A percentile compares a stretch with the other conserved stretches of the same genome.
phyloP scores from a whole-genome alignment of 2,888 invertebrate species.

The Andrena camellia region DNA sequence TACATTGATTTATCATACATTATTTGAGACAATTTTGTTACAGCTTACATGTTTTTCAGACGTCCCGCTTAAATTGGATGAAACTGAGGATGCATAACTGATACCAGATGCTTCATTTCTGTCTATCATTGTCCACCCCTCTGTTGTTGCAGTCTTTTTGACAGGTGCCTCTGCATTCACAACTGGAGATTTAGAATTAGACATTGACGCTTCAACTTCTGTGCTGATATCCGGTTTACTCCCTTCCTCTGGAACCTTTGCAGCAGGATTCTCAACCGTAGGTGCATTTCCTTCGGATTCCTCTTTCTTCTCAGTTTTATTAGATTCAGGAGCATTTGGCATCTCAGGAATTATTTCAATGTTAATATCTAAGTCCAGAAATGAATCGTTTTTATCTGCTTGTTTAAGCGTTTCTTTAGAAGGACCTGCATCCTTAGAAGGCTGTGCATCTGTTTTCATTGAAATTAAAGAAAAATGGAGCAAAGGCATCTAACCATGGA shows the following conservation, averaged over 20 bases:
- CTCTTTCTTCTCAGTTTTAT: background rate
- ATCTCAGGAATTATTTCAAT: background rate
- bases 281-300: slow-evolving; percentile 24
- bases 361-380: background rate
- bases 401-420: too few species aligned
- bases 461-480: background rate
- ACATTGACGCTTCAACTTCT: background rate
- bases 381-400: too few species aligned
- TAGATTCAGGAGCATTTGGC: background rate
- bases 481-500: background rate
- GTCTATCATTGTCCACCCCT: slow-evolving; percentile 82
- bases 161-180: background rate
- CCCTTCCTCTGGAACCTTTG: slow-evolving; percentile 59
- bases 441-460: background rate
- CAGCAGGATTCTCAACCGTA: slow-evolving; percentile 79
- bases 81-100: slow-evolving; percentile 25
- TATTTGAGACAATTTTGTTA: background rate
- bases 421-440: slow-evolving; percentile 1
- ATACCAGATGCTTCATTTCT: slow-evolving; percentile 50
- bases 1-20: background rate
- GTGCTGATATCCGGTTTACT: slow-evolving; percentile 36
- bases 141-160: slow-evolving; percentile 61
- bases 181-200: background rate
- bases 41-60: slow-evolving; percentile 64
- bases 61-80: slow-evolving; percentile 43